A percentile compares a stretch with the other conserved stretches of the same genome.
phyloP scores from a whole-genome alignment of 1,140 invertebrate genomes.

The Calliphora vicina region DNA sequence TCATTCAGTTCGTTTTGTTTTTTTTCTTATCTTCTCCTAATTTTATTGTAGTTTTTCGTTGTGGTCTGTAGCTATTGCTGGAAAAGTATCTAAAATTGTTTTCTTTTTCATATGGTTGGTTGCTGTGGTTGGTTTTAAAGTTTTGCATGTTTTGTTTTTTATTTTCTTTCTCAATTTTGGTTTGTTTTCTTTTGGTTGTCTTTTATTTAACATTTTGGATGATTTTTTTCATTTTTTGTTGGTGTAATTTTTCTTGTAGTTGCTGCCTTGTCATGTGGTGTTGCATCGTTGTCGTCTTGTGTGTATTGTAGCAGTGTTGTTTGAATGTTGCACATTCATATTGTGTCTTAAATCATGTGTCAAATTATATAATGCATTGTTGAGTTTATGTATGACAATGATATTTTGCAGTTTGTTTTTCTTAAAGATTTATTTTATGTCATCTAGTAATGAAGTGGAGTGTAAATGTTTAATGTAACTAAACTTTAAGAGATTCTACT shows the following conservation, averaged over 20 bases:
- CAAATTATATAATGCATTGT: background rate
- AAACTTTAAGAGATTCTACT: too few relatives aligned
- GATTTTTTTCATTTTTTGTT: too few relatives aligned
- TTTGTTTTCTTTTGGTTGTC: background rate
- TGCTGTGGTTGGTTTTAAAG: background rate
- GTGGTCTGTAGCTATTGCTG: background rate
- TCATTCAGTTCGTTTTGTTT: too few relatives aligned
- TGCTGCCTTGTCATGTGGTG: background rate
- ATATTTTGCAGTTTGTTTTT: background rate
- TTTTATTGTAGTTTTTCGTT: background rate
- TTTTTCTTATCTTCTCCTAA: background rate
- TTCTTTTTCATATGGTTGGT: background rate
- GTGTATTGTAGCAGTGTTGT: background rate
- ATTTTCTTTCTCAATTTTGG: background rate
- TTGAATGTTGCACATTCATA: background rate
- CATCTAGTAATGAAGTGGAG: too few relatives aligned
- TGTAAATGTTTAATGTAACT: too few relatives aligned
- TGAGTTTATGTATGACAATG: background rate
- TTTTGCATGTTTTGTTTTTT: background rate
- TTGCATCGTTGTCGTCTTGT: background rate
- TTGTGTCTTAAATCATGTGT: background rate
- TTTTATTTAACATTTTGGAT: too few relatives aligned
- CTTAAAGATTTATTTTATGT: too few relatives aligned
- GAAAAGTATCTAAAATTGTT: background rate
- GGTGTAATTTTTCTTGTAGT: background rate